Evolutionary conservation across 2,888 invertebrate genomes (phyloP), one percentile per base, ranked within the genome.

Genomic region (Trachelus iudaicus): DNA sequence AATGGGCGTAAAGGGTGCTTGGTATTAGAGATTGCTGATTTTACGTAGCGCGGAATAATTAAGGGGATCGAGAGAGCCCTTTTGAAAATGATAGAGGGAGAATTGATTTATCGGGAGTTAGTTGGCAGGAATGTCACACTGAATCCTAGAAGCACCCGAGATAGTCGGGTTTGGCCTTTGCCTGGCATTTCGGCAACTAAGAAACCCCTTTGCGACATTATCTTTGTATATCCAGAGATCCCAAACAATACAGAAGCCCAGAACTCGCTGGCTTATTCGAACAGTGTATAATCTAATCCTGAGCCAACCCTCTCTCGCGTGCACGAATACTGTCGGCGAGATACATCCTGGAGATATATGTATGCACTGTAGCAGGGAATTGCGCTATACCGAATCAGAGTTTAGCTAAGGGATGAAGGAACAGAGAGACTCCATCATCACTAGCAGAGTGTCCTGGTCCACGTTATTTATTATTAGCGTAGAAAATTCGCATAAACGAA

Each of bases 161-260:
- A 71, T 71, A 71, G 71, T 34, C 4, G 71, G 15, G 71, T 31
- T 71, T 74, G 80, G 81, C 79, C 78, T 79, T 73, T 78, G 77
- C 69, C 75, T 75, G 76, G 77, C 80, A 82, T 82, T 82, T 79
- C 73, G 79, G 79, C 76, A 73, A 71, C 71, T 74, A 33, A 30
- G 35, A 34, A 30, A 23, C n/a, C 34, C 34, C 74, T 34, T 30
- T 34, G 75, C 81, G 78, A 79, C 83, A 82, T 86, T 86, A 87
- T 87, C 85, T 85, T 81, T 83, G 83, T 86, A 81, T 85, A 85
- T 81, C 80, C 84, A 84, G 83, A 81, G 82, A 84, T 82, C 79
- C 80, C 75, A 82, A 80, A 84, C 84, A 83, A 85, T 84, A 83
- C 80, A 80, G 34, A 75, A 56, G 56, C 69, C 76, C 34, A 79